phyloP scores from a whole-genome alignment of 2,888 invertebrate genomes.

The Tinea pellionella region DNA sequence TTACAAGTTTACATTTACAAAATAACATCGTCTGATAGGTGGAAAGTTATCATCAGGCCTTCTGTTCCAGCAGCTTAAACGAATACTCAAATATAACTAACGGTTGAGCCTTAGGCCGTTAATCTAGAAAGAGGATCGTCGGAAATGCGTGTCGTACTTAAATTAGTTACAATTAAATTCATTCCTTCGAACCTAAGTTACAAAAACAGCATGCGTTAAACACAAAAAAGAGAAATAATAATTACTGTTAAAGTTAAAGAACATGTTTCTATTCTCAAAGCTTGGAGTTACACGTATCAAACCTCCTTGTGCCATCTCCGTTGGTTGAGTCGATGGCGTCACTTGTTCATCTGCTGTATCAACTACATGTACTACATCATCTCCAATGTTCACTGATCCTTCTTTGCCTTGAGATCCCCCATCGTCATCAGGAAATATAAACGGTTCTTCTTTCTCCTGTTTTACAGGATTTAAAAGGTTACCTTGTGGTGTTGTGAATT shows the following conservation, averaged over 20 bases:
- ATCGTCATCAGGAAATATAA: conserved; percentile 1
- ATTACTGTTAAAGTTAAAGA: background rate
- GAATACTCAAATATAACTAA: too few species aligned
- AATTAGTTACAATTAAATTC: too few species aligned
- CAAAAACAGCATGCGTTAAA: background rate
- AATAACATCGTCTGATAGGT: too few species aligned
- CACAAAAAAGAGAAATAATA: background rate
- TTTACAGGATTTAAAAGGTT: background rate
- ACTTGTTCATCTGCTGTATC: background rate
- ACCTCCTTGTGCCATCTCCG: background rate
- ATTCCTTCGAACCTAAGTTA: background rate
- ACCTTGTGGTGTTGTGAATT: background rate
- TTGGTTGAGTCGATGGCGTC: background rate
- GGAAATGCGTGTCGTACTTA: too few species aligned
- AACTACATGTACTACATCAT: background rate
- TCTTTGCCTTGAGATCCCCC: background rate
- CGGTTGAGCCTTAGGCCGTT: too few species aligned
- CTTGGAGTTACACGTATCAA: background rate
- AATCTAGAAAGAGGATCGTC: too few species aligned
- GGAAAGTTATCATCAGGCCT: too few species aligned
- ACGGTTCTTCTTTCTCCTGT: background rate
- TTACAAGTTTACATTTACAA: too few species aligned
- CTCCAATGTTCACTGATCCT: background rate
- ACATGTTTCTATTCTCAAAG: conserved; percentile 9
- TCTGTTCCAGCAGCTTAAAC: too few species aligned